phyloP scores from a whole-genome alignment of 2,888 invertebrate genomes.

The Villa cingulata region DNA sequence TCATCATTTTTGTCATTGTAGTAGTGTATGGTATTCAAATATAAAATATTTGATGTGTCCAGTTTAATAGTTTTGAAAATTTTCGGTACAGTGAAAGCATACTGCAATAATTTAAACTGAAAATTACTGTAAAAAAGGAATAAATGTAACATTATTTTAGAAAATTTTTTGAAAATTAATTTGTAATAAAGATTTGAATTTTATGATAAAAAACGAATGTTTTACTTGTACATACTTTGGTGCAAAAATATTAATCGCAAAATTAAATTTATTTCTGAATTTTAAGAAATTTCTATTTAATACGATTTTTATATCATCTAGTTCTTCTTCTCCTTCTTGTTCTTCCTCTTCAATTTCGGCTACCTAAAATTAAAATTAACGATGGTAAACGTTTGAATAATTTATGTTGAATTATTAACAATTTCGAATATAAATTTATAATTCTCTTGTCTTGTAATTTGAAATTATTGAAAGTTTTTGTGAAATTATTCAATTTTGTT shows the following conservation, averaged over 20 bases:
- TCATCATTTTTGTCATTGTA: background rate
- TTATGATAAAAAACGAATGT: too few relatives aligned
- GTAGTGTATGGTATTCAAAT: background rate
- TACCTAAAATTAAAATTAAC: too few relatives aligned
- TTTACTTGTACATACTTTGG: constrained; percentile 6
- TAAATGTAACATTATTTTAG: background rate
- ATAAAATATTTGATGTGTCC: background rate
- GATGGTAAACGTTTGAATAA: too few relatives aligned
- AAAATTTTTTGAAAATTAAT: too few relatives aligned
- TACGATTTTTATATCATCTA: too few relatives aligned
- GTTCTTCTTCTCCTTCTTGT: background rate
- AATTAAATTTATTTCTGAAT: constrained; percentile 1
- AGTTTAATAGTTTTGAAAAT: background rate
- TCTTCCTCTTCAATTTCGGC: background rate
- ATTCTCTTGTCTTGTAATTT: too few relatives aligned
- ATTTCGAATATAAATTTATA: too few relatives aligned
- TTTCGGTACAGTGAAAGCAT: constrained; percentile 1
- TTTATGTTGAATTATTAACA: too few relatives aligned
- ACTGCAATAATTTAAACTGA: constrained; percentile 1
- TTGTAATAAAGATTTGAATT: too few relatives aligned
- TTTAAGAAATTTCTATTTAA: background rate
- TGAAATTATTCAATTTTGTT: too few relatives aligned
- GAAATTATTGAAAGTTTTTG: too few relatives aligned
- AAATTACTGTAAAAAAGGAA: constrained; percentile 6
- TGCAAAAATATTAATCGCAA: constrained; percentile 7